Percentiles rank a stretch among this genome's conserved stretches.
phyloP scores from a whole-genome alignment of 2,888 invertebrate species.

The Selenia dentaria region DNA sequence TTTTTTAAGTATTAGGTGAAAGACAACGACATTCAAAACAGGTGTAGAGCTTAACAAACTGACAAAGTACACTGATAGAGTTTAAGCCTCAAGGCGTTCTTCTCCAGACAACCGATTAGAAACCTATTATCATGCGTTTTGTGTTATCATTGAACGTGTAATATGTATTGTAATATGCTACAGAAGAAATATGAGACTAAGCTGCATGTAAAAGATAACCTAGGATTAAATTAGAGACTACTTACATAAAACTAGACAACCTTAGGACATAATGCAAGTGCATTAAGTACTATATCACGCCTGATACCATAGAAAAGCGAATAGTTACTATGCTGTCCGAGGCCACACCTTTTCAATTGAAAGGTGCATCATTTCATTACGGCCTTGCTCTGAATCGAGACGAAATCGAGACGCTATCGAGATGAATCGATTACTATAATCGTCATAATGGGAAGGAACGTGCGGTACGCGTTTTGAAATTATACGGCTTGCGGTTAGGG shows the following conservation, averaged over 20 bases:
- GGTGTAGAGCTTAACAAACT: too few relatives aligned
- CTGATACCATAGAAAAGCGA: background rate
- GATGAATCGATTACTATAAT: slow-evolving; percentile 25
- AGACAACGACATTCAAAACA: too few relatives aligned
- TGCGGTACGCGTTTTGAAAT: slow-evolving; percentile 13
- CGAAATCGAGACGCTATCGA: slow-evolving; percentile 14
- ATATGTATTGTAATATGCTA: too few relatives aligned
- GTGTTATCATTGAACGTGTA: too few relatives aligned
- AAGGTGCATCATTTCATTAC: slow-evolving; percentile 8
- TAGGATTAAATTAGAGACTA: background rate
- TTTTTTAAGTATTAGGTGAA: too few relatives aligned
- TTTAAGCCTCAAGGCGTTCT: too few relatives aligned
- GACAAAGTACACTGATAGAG: too few relatives aligned
- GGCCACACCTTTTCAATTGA: slow-evolving; percentile 6
- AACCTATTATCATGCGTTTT: too few relatives aligned
- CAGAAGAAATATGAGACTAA: too few relatives aligned
- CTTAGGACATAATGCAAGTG: too few relatives aligned
- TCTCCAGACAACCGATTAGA: too few relatives aligned
- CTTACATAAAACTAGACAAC: background rate
- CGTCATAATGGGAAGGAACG: slow-evolving; percentile 26
- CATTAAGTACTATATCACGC: background rate
- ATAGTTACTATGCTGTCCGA: background rate
- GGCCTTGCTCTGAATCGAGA: slow-evolving; percentile 27
- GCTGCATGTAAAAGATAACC: background rate
- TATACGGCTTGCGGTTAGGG: slow-evolving; percentile 5